These are phyloP conservation scores for Trichogramma evanescens DNA, from an alignment of 2,888 invertebrate genomes.

Conservation along the genomic window DNA sequence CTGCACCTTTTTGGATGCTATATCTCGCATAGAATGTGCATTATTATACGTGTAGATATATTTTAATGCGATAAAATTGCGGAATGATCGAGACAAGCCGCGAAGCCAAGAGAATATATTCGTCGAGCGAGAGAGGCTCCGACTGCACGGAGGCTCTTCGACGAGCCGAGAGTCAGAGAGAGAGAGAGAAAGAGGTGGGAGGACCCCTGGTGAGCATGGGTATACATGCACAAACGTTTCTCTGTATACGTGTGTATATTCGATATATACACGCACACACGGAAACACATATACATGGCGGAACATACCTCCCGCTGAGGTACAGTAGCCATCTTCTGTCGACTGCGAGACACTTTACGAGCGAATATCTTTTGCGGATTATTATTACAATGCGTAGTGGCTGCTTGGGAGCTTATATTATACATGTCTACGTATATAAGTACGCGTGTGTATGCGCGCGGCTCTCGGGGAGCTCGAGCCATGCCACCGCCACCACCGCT, in stretches of 20 bases:
- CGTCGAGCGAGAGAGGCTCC: not conserved
- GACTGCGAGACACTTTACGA: not conserved
- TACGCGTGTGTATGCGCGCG: not conserved
- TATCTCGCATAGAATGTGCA: too few species aligned
- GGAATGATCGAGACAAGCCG: too few species aligned
- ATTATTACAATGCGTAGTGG: too few species aligned
- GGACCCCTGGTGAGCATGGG: not conserved
- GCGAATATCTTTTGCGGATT: too few species aligned
- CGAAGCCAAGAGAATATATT: too few species aligned
- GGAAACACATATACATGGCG: not conserved
- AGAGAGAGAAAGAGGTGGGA: not conserved
- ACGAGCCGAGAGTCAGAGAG: not conserved
- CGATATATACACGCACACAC: not conserved
- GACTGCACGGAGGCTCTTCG: not conserved
- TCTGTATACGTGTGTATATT: too few species aligned
- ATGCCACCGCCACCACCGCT: not conserved
- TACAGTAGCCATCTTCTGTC: slow-evolving; percentile 47
- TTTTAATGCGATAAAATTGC: too few species aligned
- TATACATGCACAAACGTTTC: not conserved
- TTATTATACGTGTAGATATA: too few species aligned
- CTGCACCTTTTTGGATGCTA: too few species aligned
- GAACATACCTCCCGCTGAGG: slow-evolving; percentile 44
- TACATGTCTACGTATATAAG: not conserved
- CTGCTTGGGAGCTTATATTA: too few species aligned
- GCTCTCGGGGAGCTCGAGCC: not conserved